Evolutionary conservation across 2,113 vertebrate genomes (phyloP), one percentile per base, ranked within the genome.

Genomic region (Megaceryle maxima): DNA sequence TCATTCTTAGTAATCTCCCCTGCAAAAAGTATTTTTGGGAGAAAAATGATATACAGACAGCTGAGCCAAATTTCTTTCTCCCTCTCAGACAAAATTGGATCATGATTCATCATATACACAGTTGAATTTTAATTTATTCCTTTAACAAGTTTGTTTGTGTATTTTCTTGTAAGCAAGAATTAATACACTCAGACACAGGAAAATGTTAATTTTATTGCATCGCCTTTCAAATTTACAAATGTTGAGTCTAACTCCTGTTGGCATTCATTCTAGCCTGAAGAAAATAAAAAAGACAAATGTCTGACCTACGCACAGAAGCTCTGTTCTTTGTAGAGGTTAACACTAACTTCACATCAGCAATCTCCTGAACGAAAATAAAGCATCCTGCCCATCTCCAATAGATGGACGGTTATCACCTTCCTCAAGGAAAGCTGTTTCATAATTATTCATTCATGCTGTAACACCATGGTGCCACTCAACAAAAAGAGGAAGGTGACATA

Each of bases 71-170:
- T 77, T 73, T 88, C 56, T 57, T 84, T 76, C 83, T 93, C 63
- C 35, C 24, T 93, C 92, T 91, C 84, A 93, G 95, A 93, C 92
- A 88, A 94, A 97, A 93, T 43, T 87, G 64, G 46, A 91, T 94
- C 83, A 73, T 96, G 96, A 97, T 95, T 97, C 95, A 97, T 94
- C 93, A 88, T 74, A 68, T 17, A 94, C 77, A 95, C 68, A 95
- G 94, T 73, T 74, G 80, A 95, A 55, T 94, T 88, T 89, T 96
- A 97, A 96, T 94, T 90, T 95, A 90, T 93, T 94, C 94, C 44
- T 93, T 84, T 88, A 95, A 88, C 86, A 93, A 96, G 76, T 85
- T 94, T 83, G 74, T 87, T 94, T 93, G 72, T 92, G 51, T 87
- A 90, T 89, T 90, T 95, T 84, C 92, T 86, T 69, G 81, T 90